A percentile compares a stretch with the other conserved stretches of the same genome.
These are phyloP conservation scores for Acrocephalus scirpaceus DNA, from an alignment of 2,797 vertebrate species.

Conservation along the genomic window DNA sequence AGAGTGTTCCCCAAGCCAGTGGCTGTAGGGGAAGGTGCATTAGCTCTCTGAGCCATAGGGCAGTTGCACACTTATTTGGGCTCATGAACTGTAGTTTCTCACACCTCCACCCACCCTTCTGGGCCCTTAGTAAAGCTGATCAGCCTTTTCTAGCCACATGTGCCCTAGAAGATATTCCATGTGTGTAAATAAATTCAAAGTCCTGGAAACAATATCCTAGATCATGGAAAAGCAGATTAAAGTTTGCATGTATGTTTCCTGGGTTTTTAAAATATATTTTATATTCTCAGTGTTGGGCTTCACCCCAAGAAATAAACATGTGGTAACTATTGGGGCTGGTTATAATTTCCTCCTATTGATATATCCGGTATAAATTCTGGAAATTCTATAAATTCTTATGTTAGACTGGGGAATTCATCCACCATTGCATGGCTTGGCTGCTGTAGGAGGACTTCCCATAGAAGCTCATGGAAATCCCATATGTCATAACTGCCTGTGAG, in stretches of 20 bases:
- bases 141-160: background rate
- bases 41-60: background rate
- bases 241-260: background rate
- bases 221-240: background rate
- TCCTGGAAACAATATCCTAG: background rate
- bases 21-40: background rate
- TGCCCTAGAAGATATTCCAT: background rate
- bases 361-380: background rate
- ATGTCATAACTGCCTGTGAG: background rate
- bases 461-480: background rate
- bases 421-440: background rate
- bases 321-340: background rate
- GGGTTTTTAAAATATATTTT: background rate
- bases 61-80: background rate
- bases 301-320: background rate
- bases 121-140: background rate
- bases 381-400: background rate
- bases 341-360: background rate
- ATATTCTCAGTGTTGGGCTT: background rate
- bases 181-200: background rate
- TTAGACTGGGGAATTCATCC: background rate
- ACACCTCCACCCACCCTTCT: accelerated
- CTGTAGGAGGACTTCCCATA: background rate
- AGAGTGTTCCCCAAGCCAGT: background rate
- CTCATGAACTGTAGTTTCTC: background rate